Evolutionary conservation across 2,888 invertebrate species (phyloP), one percentile per base, ranked within the genome.

Genomic region (Cecidostiba fungosa): DNA sequence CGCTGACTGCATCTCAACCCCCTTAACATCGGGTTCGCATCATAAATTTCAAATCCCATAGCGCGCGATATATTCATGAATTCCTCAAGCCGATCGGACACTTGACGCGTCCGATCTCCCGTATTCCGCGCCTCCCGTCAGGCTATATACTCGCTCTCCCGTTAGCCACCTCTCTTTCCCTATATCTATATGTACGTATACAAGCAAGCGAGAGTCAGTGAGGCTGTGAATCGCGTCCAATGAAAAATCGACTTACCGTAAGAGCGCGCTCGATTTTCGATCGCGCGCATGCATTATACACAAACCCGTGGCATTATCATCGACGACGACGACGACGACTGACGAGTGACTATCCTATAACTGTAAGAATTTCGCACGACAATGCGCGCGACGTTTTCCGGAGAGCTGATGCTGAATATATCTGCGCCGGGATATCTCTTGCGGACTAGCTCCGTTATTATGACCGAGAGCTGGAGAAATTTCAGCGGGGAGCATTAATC

Each of bases 161-260:
- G 54, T 59, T 59, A 59, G 54, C 54, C 23, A 6, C 54, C 0
- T 14, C 16, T 50, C 43, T 43, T 43, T 43, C 43, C 12, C 43
- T n/a, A n/a, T n/a, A n/a, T n/a, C 1, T 16, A 50, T 16, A 50
- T 16, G 19, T 50, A 50, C 14, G 16, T 3, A 16, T 16, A 50
- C 3, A 50, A 1, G 16, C 50, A 16, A 50, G 50, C 19, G 14
- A 50, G 32, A 3, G 2, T 32, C 32, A 3, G 14, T 16, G 50
- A 16, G 50, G 19, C 54, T 54, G 62, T 14, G 14, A 26, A 10
- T 26, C 62, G 62, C 62, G 62, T 54, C 6, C 19, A 12, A 26
- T 14, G 62, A 66, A 66, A 66, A 66, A 66, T 66, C 66, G 66
- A 66, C 66, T 66, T 66, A 66, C 66, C 66, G 66, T 66, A 66